Evolutionary conservation across 2,113 vertebrate genomes (phyloP).

Genomic region (Morone chrysops): DNA sequence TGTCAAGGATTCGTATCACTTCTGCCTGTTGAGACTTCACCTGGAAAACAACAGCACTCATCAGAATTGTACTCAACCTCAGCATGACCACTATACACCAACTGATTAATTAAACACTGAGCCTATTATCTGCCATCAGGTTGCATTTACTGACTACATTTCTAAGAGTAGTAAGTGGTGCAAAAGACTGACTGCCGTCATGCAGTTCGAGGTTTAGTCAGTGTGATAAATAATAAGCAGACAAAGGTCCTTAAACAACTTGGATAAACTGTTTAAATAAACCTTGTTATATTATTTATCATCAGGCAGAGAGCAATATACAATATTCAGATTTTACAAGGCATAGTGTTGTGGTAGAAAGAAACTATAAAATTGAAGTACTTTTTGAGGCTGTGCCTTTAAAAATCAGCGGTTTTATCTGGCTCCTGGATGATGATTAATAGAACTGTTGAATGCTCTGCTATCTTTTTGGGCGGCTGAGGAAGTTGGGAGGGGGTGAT

Average conservation of each 20-base stretch:
- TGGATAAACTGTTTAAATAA: slow-evolving; percentile 10
- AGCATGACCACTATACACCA: background rate
- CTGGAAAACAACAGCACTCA: slow-evolving; percentile 70
- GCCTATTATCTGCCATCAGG: background rate
- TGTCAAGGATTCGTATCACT: slow-evolving; percentile 92
- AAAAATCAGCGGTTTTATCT: slow-evolving; percentile 3
- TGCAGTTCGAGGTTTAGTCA: background rate
- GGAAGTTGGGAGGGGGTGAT: slow-evolving; percentile 65
- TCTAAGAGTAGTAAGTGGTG: background rate
- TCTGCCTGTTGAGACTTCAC: slow-evolving; percentile 96
- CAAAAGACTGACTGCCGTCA: background rate
- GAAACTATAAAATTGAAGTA: background rate
- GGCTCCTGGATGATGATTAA: slow-evolving; percentile 67
- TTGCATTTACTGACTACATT: background rate
- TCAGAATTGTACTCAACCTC: background rate
- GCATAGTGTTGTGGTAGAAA: background rate
- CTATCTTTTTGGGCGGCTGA: slow-evolving; percentile 41
- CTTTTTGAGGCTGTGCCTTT: slow-evolving; percentile 18
- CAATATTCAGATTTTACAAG: background rate
- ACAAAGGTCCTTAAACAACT: background rate
- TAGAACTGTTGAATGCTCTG: slow-evolving; percentile 19
- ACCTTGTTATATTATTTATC: background rate
- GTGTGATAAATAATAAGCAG: background rate
- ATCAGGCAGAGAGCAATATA: background rate
- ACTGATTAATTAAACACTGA: background rate